These are phyloP conservation scores for Hemiprocne comata DNA, from an alignment of 2,113 vertebrate species.

Conservation along the genomic window DNA sequence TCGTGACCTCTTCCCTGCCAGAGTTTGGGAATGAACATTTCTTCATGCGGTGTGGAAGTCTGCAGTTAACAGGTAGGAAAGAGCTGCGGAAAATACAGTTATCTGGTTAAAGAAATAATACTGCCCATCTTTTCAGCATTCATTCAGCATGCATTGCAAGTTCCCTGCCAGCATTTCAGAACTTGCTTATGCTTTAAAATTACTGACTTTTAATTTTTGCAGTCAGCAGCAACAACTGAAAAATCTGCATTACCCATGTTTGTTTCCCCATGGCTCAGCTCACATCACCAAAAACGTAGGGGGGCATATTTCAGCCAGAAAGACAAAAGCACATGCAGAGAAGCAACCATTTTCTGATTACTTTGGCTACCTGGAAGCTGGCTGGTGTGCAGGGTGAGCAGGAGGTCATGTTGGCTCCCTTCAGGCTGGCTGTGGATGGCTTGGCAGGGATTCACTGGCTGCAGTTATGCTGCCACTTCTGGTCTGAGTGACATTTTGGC, in stretches of 20 bases:
- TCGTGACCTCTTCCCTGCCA: fast-evolving
- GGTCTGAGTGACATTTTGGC: constrained; percentile 42
- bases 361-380: constrained; percentile 23
- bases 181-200: background rate
- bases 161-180: background rate
- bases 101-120: background rate
- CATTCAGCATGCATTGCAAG: background rate
- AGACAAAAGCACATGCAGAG: background rate
- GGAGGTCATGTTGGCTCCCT: constrained; percentile 29
- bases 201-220: background rate
- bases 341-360: background rate
- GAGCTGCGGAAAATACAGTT: background rate
- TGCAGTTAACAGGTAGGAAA: background rate
- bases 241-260: background rate
- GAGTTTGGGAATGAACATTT: background rate
- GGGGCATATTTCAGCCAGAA: constrained; percentile 16
- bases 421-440: background rate
- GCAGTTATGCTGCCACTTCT: constrained; percentile 27
- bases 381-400: background rate
- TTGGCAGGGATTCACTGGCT: constrained; percentile 35
- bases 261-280: background rate
- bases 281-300: background rate
- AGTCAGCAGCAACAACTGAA: background rate
- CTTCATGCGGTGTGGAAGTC: background rate
- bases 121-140: background rate